Percentiles rank a stretch among this genome's conserved stretches.
Conservation (phyloP, 1,140 invertebrate genomes). For the Ips nitidus region DNA sequence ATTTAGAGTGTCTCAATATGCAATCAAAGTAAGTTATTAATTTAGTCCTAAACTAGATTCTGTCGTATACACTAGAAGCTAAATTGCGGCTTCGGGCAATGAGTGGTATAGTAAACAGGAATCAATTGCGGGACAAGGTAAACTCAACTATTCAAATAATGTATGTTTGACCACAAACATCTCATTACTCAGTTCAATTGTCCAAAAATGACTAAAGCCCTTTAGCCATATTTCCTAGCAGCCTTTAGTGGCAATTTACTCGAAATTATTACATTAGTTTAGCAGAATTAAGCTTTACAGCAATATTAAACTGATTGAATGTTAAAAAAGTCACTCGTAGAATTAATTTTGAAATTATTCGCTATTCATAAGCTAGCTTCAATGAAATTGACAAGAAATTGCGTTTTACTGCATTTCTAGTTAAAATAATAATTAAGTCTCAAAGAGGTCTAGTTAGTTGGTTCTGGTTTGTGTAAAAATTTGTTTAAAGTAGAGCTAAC, state of each 20-base stretch:
- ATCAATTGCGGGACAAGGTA: constrained; percentile 3
- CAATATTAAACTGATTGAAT: too few species aligned
- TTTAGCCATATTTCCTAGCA: not conserved
- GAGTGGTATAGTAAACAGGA: not conserved
- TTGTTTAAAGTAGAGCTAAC: too few species aligned
- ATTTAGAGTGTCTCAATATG: too few species aligned
- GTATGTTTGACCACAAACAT: not conserved
- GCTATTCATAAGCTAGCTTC: too few species aligned
- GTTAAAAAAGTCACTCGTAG: too few species aligned
- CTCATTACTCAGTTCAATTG: not conserved
- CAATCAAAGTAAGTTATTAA: not conserved
- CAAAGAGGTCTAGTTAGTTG: too few species aligned
- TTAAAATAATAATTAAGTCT: too few species aligned
- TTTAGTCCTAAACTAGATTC: not conserved
- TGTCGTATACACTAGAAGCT: not conserved
- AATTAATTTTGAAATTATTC: too few species aligned
- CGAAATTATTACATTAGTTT: not conserved
- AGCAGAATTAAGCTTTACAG: too few species aligned
- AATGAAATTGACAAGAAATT: too few species aligned
- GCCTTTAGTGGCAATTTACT: not conserved
- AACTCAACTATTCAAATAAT: not conserved
- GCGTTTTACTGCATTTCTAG: too few species aligned
- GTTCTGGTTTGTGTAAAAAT: too few species aligned
- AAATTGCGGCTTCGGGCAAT: not conserved
- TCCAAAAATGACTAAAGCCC: not conserved